Evolutionary conservation across 2,888 invertebrate genomes (phyloP).

Genomic region (Heliconius sara): DNA sequence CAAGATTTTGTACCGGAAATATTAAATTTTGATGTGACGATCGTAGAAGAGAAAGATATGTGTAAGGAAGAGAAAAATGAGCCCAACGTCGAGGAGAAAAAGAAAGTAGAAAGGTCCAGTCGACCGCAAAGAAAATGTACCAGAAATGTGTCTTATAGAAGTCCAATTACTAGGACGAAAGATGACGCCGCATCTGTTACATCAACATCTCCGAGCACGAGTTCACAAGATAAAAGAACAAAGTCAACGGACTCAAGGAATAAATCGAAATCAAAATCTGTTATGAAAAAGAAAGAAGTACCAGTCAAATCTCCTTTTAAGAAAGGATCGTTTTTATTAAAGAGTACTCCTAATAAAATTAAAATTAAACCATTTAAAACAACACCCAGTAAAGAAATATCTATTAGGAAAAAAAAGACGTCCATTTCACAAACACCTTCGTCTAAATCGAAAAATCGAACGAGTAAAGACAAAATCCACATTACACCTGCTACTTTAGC

Average conservation of each 20-base stretch:
- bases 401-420: slow-evolving; percentile 47
- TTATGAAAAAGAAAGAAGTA: slow-evolving; percentile 32
- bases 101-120: slow-evolving; percentile 49
- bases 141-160: slow-evolving; percentile 75
- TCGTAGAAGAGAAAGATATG: slow-evolving; percentile 41
- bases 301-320: slow-evolving; percentile 61
- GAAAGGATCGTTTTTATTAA: slow-evolving; percentile 52
- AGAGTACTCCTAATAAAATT: slow-evolving; percentile 60
- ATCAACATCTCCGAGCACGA: slow-evolving; percentile 57
- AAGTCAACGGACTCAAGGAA: slow-evolving; percentile 46
- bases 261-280: slow-evolving; percentile 32
- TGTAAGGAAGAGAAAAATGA: slow-evolving; percentile 50
- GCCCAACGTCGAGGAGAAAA: slow-evolving; percentile 47
- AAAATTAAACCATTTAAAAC: slow-evolving; percentile 71
- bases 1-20: slow-evolving; percentile 76
- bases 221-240: slow-evolving; percentile 50
- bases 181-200: slow-evolving; percentile 55
- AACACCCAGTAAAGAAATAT: slow-evolving; percentile 65
- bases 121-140: slow-evolving; percentile 76
- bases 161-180: slow-evolving; percentile 53
- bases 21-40: slow-evolving; percentile 57
- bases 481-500: slow-evolving; percentile 49
- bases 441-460: slow-evolving; percentile 52
- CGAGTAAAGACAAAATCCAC: slow-evolving; percentile 58
- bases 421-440: slow-evolving; percentile 9